Percentiles rank a stretch among this genome's conserved stretches.
Evolutionary conservation across 2,797 vertebrate genomes (phyloP).

Genomic region (Myripristis jacobus): DNA sequence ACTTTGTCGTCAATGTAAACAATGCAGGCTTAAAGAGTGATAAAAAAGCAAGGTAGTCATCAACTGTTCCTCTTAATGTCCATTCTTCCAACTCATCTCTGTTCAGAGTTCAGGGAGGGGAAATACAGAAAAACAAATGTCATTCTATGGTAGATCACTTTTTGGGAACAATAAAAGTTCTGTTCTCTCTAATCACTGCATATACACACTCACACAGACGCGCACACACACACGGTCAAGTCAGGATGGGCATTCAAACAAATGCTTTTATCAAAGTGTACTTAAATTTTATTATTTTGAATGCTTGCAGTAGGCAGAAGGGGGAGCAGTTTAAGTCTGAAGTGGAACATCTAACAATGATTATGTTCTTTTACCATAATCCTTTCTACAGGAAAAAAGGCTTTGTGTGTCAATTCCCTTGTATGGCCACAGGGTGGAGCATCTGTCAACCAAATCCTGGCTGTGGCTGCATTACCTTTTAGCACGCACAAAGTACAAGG

Average conservation of each 20-base stretch:
- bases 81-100: constrained; percentile 39
- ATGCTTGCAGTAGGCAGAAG: constrained; percentile 75
- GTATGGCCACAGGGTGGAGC: constrained; percentile 56
- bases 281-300: constrained; percentile 72
- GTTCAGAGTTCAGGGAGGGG: constrained; percentile 51
- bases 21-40: constrained; percentile 83
- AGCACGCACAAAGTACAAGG: constrained; percentile 99
- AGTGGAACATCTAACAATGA: constrained; percentile 76
- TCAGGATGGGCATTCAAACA: constrained; percentile 58
- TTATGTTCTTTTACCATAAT: constrained; percentile 69
- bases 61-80: constrained; percentile 43
- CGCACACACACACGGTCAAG: constrained; percentile 23
- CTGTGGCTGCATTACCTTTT: constrained; percentile 92
- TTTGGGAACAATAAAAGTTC: constrained; percentile 57
- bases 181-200: constrained; percentile 56
- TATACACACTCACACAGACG: constrained; percentile 37
- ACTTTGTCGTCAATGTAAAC: constrained; percentile 82
- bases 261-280: constrained; percentile 74
- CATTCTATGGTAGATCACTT: constrained; percentile 50
- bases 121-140: constrained; percentile 55
- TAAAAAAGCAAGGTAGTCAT: constrained; percentile 81
- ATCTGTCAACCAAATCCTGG: constrained; percentile 31
- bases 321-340: constrained; percentile 72
- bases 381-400: constrained; percentile 74
- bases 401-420: constrained; percentile 79